A percentile compares a stretch with the other conserved stretches of the same genome.
Conservation (phyloP, 2,797 vertebrate species). For the Acrossocheilus fasciatus region DNA sequence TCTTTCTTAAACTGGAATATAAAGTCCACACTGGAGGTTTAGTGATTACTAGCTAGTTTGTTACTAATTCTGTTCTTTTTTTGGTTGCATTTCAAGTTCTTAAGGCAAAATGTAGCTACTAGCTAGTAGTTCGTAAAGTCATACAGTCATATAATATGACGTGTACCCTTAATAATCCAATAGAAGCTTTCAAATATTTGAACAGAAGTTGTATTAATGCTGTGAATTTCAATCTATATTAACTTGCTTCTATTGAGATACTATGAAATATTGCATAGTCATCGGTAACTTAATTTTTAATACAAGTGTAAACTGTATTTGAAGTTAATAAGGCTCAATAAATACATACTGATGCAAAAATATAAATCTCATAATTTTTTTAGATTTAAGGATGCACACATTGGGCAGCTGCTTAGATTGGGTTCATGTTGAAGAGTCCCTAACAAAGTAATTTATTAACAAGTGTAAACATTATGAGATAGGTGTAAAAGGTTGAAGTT, state of each 20-base stretch:
- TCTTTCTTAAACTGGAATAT: not conserved
- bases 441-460: not conserved
- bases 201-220: not conserved
- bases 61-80: not conserved
- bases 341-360: not conserved
- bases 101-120: not conserved
- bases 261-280: not conserved
- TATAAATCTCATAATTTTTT: not conserved
- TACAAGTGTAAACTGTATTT: not conserved
- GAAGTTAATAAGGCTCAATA: not conserved
- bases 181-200: not conserved
- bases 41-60: not conserved
- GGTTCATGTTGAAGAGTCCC: too few relatives aligned
- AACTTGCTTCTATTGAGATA: not conserved
- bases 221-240: not conserved
- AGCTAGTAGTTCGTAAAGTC: not conserved
- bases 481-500: not conserved
- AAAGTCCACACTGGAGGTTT: not conserved
- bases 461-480: not conserved
- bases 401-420: not conserved
- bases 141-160: not conserved
- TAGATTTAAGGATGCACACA: not conserved
- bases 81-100: not conserved
- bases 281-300: not conserved
- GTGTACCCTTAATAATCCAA: not conserved